These are phyloP conservation scores for Alectura lathami DNA, from an alignment of 2,113 vertebrate genomes.

Conservation along the genomic window DNA sequence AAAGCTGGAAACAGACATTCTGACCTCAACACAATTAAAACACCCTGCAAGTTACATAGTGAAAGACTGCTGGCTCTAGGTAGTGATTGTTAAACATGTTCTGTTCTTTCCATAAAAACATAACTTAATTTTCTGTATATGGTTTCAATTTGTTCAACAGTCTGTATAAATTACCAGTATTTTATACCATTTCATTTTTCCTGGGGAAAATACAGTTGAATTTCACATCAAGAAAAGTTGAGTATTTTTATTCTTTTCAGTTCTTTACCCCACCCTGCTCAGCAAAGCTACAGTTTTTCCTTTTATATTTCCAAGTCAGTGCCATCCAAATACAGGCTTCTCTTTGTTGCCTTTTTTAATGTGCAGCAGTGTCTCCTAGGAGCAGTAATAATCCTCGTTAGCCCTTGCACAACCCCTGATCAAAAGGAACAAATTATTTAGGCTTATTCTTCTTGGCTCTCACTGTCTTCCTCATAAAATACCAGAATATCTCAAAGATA, in stretches of 20 bases:
- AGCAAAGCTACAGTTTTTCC: constrained; percentile 53
- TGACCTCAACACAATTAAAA: constrained; percentile 61
- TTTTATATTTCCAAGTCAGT: constrained; percentile 64
- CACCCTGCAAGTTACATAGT: constrained; percentile 25
- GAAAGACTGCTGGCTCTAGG: constrained; percentile 41
- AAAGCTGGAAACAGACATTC: constrained; percentile 42
- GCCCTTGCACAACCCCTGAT: neutral
- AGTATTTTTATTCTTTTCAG: constrained; percentile 38
- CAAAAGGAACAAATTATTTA: constrained; percentile 2
- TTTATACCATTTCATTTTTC: constrained; percentile 48
- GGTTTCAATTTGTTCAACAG: constrained; percentile 69
- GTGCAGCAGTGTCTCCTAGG: neutral
- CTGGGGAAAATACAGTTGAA: constrained; percentile 59
- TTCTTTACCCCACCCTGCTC: constrained; percentile 45
- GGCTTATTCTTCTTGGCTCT: neutral
- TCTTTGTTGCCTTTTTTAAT: constrained; percentile 34
- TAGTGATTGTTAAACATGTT: constrained; percentile 48
- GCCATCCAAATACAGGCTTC: constrained; percentile 36
- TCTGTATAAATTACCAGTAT: constrained; percentile 60
- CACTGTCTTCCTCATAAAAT: neutral
- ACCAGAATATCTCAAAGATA: neutral
- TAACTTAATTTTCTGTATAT: constrained; percentile 57
- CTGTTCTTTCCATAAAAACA: constrained; percentile 66
- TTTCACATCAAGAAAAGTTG: constrained; percentile 32
- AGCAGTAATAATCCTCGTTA: neutral